Base-by-base conservation (phyloP, 2,797 vertebrate genomes). In the Sternotherus odoratus region DNA sequence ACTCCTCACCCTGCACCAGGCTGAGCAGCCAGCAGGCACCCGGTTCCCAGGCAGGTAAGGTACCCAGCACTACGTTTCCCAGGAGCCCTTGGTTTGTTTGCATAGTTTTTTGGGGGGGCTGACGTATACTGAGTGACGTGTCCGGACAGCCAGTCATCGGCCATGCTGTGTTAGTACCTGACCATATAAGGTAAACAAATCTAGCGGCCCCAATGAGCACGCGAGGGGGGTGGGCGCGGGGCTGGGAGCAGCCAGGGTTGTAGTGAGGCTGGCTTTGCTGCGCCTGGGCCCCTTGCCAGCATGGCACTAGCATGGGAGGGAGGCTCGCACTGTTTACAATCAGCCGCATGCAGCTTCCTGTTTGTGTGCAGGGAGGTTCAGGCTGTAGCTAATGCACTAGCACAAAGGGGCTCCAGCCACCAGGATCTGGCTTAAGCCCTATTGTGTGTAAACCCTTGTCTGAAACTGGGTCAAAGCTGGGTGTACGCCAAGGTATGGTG, bases 121-220 rank as follows among this genome's bases (percentile, higher is more conserved):
- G 94, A 96, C 85, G 96, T 94, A 93, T 98, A 96, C 96, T 98
- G 98, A 99, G 98, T 98, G 99, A 98, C 98, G 97, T 96, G 36
- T 8, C 23, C 26, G 87, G 79, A 96, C 77, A 84, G 84, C 99
- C 99, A 99, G 99, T 99, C 97, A 97, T 87, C 91, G 74, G 51
- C 91, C 96, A 96, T 94, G 90, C 95, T 98, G 97, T 96, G 97
- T 98, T 98, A 97, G 98, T 98, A 97, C 97, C 98, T 98, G 98
- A 98, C 99, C 99, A 99, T 99, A 99, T 99, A 99, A 99, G 99
- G 99, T 98, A 99, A 99, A 99, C 98, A 99, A 98, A 98, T 93
- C 97, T 97, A 97, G 96, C 80, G 28, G 96, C 86, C 86, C 99
- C 98, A 99, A 98, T 99, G 95, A 97, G 86, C 36, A 56, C 7